Evolutionary conservation across 2,888 invertebrate genomes (phyloP), one percentile per base, ranked within the genome.

Genomic region (Acrocyrtus sp.): DNA sequence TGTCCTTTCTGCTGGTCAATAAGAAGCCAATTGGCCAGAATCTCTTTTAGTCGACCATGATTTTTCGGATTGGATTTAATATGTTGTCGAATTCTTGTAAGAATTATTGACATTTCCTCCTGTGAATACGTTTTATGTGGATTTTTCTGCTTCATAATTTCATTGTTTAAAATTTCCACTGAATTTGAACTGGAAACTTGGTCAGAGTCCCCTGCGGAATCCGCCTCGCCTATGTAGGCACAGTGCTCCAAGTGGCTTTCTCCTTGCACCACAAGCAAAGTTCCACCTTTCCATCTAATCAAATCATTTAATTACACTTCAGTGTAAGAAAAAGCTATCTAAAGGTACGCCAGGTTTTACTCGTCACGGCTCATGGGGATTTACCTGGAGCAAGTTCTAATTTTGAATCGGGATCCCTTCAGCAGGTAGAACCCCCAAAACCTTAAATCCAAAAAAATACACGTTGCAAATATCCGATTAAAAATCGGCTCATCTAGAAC

Each of bases 361-460:
- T 10, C 45, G 17, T 50, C 24, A 50, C 27, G n/a, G 15, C 24
- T 47, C 8, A 19, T 34, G 26, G 17, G 2, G 5, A n/a, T 80
- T 80, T 84, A 92, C 92, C 91, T 90, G 41, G 90, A 90, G 84
- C 93, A 93, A 60, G 91, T 88, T 0, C 91, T 90, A 0, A 93
- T 89, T 0, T 90, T 91, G 5, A 92, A 91, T 0, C 88, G 87
- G 1, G 92, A 91, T 0, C 92, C 92, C 77, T 88, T 88, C 21
- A 92, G 86, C 47, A 93, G 85, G 82, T 92, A 92, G 84, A 92
- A 93, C 1, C 92, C 92, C 92, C 92, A 92, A 83, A 92, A 92
- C 34, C 68, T n/a, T n/a, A n/a, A n/a, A n/a, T n/a, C n/a, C n/a
- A n/a, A n/a, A n/a, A n/a, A n/a, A n/a, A n/a, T n/a, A n/a, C n/a